Evolutionary conservation across 1,140 invertebrate genomes (phyloP), one percentile per base, ranked within the genome.

Genomic region (Drosophila kanapiae): DNA sequence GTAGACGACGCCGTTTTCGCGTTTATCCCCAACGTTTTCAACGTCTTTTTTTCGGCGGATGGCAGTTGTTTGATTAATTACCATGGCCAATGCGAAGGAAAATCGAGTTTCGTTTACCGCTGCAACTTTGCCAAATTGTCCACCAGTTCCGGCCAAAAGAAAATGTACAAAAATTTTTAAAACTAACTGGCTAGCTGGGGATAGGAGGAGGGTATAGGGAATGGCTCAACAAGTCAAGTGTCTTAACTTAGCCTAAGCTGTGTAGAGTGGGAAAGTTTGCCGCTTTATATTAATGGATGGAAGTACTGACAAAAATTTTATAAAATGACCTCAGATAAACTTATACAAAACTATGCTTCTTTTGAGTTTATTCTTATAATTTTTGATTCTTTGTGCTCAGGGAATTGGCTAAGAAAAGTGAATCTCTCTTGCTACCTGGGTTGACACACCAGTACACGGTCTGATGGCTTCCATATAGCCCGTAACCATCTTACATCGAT

Each of bases 41-140:
- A 71, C 35, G 35, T 49, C 23, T 60, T 61, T 72, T 71, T 61
- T 80, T 75, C 49, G 71, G 70, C 69, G 71, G 58, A 63, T 63
- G 78, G 62, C 70, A 82, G 80, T 80, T 76, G 83, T 71, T 87
- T 86, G 83, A 86, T 87, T 87, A 86, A 87, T 87, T 77, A 68
- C 69, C 69, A 56, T 68, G 49, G 54, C 71, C 58, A 87, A 75
- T 69, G 62, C 70, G 48, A 80, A 70, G 56, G 80, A 62, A 70
- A 80, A 84, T 61, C 56, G 40, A 80, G 62, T 75, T 84, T 61
- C 42, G 49, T 51, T 54, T 14, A 18, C 51, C 4, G 62, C 14
- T 4, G 31, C n/a, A 33, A 35, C 27, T 51, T 49, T 53, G 27
- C 47, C 45, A 75, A 80, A 75, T 58, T 56, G 51, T 62, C 18